Percentiles rank a stretch among this genome's conserved stretches.
phyloP scores from a whole-genome alignment of 2,113 vertebrate genomes.

The Phalacrocorax pelagicus region DNA sequence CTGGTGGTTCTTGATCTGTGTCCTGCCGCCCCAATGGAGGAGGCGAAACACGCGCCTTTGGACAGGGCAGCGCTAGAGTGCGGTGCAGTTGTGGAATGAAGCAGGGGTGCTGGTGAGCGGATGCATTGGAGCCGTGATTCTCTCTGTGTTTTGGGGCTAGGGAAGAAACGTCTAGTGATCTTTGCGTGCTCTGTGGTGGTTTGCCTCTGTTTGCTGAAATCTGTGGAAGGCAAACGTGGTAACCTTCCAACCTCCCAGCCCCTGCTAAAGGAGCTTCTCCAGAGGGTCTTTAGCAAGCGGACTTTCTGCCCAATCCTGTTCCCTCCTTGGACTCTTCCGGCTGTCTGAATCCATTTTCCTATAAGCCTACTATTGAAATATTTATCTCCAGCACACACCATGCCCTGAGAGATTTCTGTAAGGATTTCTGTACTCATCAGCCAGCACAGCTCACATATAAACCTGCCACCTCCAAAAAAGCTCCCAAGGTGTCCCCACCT shows the following conservation, averaged over 20 bases:
- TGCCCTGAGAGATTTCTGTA: constrained; percentile 10
- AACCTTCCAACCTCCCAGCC: not conserved
- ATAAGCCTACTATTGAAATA: not conserved
- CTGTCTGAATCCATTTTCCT: not conserved
- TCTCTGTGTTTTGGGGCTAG: not conserved
- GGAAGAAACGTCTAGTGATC: not conserved
- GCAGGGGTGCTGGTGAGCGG: not conserved
- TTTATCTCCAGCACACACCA: constrained; percentile 19
- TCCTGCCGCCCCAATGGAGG: not conserved
- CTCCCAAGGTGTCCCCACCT: not conserved
- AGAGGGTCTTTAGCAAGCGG: not conserved
- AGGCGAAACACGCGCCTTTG: not conserved
- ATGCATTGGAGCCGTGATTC: not conserved
- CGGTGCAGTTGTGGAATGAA: not conserved
- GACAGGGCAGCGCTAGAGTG: not conserved
- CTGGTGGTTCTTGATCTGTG: not conserved
- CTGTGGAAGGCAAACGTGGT: not conserved
- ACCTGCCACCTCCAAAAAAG: not conserved
- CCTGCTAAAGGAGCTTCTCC: not conserved
- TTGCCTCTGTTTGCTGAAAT: not conserved
- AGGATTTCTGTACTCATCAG: not conserved
- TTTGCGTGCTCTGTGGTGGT: not conserved
- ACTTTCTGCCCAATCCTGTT: not conserved
- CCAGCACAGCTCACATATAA: not conserved
- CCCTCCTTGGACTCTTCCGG: not conserved